A percentile compares a stretch with the other conserved stretches of the same genome.
Conservation (phyloP, 2,113 vertebrate species). For the Tragelaphus strepsiceros region DNA sequence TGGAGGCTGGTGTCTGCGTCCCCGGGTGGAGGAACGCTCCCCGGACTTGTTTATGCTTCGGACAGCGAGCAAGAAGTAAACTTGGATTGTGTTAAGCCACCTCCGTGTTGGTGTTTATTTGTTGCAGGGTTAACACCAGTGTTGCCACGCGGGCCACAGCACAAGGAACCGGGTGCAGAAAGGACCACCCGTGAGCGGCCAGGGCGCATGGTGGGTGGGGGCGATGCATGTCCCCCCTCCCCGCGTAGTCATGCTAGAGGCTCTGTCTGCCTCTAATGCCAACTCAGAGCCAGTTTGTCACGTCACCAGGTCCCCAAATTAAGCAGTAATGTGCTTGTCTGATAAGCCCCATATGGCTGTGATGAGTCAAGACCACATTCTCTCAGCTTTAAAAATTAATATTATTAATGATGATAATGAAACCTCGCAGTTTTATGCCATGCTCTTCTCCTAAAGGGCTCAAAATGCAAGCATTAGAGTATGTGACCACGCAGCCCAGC, state of each 20-base stretch:
- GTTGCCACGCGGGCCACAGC: rapidly evolving
- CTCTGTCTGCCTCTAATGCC: neutral
- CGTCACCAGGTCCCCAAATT: conserved; percentile 13
- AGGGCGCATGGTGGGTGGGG: neutral
- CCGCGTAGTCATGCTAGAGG: rapidly evolving
- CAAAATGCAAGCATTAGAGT: neutral
- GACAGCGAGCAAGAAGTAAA: neutral
- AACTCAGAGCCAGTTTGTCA: neutral
- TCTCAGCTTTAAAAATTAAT: conserved; percentile 63
- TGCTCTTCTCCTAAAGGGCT: conserved; percentile 34
- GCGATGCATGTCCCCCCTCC: neutral
- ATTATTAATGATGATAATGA: conserved; percentile 39
- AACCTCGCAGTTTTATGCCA: neutral
- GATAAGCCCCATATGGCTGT: conserved; percentile 52
- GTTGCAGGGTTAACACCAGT: neutral
- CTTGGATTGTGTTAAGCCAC: neutral
- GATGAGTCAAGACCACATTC: conserved; percentile 58
- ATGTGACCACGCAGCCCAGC: neutral
- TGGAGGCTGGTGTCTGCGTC: neutral
- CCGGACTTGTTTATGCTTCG: neutral
- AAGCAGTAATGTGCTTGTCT: conserved; percentile 45
- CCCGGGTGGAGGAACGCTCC: neutral
- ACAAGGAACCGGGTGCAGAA: neutral
- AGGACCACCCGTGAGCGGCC: neutral
- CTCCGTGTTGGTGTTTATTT: neutral